Evolutionary conservation across 2,797 vertebrate species (phyloP), one percentile per base, ranked within the genome.

Genomic region (Gambusia yucatana): DNA sequence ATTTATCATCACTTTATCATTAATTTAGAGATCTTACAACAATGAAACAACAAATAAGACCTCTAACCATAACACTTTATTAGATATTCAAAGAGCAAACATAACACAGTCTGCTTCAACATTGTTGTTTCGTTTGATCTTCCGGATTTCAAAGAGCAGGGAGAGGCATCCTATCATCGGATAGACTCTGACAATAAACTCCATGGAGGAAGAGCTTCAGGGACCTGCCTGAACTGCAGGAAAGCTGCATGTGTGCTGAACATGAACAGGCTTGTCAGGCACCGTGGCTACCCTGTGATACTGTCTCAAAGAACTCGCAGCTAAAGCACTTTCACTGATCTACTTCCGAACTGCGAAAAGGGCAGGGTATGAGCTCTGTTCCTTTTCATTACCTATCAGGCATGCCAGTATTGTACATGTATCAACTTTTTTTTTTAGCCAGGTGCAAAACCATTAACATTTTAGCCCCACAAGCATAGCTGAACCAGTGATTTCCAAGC

Each of bases 91-190:
- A 78, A 92, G 86, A 88, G 85, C 90, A 93, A 91, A 93, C 88
- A 92, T 82, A 88, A 84, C 91, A 91, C 80, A 82, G 75, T 73
- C 87, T 88, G 88, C 77, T 57, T 88, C 88, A 90, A 88, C 89
- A 87, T 73, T 78, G 85, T 89, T 92, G 88, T 90, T 93, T 84
- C 89, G 88, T 94, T 94, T 95, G 93, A 94, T 95, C 91, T 92
- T 83, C 84, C 75, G 72, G 89, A 92, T 93, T 93, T 94, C 91
- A 94, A 93, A 93, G 90, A 86, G 91, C 82, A 87, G 86, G 84
- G 84, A 92, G 88, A 84, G 82, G 87, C 82, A 77, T 90, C 88
- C 83, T 79, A 85, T 84, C 88, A 88, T 91, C 67, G 85, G 81
- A 91, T 91, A 85, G 84, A 86, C 86, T 91, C 91, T 93, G 91